Base-by-base conservation (phyloP, 2,797 vertebrate species). In the Mionectes olivaceus region DNA sequence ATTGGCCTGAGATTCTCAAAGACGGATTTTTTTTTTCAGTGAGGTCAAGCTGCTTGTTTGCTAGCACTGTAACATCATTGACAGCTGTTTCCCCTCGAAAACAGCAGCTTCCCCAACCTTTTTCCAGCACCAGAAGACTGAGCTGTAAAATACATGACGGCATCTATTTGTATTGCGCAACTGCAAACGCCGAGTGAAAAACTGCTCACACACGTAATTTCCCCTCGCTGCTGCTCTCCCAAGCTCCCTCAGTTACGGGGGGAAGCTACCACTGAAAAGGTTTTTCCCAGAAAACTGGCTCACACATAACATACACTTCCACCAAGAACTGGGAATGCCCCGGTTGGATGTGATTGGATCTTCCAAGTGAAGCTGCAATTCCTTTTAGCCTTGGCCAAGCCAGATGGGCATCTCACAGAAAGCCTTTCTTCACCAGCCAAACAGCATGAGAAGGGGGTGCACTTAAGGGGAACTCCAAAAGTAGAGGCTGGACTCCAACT, bases 51-150 rank as follows among this genome's bases (percentile, higher is more conserved):
- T 61, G 64, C 28, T 77, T 52, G 52, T 3, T 53, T 71, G 84
- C 84, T 39, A 78, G 57, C 43, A n/a, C 11, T 41, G 30, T 44
- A 76, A 83, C 23, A 8, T 41, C 85, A 68, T 0, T 80, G 88
- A 21, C 77, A 94, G 69, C 57, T 83, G 82, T 59, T 94, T 94
- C 68, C 83, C 73, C 61, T 81, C 39, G 52, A 53, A 91, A 82
- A 12, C 65, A 92, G 75, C 79, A 71, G 87, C 79, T 71, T 59
- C 81, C 77, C 92, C 49, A 55, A 46, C 47, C 60, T 57, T 83
- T 74, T 64, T 27, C 65, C 46, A 61, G 61, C 79, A 83, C 69
- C 68, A 83, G 85, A 89, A 77, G 55, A 21, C 41, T 32, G 76
- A 91, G 78, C 69, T 24, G 27, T 60, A 64, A 87, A 93, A 81